A percentile compares a stretch with the other conserved stretches of the same genome.
Evolutionary conservation across 2,888 invertebrate species (phyloP).

Genomic region (Chromoteleia sp.): DNA sequence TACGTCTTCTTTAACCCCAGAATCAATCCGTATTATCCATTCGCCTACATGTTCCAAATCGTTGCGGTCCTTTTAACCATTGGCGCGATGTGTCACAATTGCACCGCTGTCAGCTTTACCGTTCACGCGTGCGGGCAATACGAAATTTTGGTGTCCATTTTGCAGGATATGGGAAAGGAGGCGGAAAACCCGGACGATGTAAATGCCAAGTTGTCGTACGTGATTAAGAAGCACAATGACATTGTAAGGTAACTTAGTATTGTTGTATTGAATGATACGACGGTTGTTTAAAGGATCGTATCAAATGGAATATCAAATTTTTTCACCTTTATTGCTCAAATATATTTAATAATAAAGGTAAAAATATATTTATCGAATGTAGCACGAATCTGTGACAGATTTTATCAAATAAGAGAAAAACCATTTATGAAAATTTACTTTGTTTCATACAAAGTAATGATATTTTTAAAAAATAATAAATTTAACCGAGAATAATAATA

Average conservation of each 20-base stretch:
- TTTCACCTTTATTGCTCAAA: no score
- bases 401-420: no score
- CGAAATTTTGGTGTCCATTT: background rate
- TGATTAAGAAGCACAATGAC: slow-evolving; percentile 17
- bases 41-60: slow-evolving; percentile 3
- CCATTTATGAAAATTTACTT: no score
- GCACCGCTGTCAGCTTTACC: slow-evolving; percentile 11
- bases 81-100: background rate
- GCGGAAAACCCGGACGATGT: background rate
- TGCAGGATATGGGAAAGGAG: slow-evolving; percentile 7
- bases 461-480: no score
- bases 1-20: slow-evolving; percentile 16
- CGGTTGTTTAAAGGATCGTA: no score
- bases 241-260: slow-evolving; percentile 6
- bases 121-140: slow-evolving; percentile 29
- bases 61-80: background rate
- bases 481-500: no score
- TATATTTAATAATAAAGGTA: no score
- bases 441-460: no score
- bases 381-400: no score
- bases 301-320: no score
- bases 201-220: slow-evolving; percentile 1
- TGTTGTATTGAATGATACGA: no score
- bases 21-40: slow-evolving; percentile 20
- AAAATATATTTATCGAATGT: no score